These are phyloP conservation scores for Globia sparganii DNA, from an alignment of 2,888 invertebrate species.

Conservation along the genomic window DNA sequence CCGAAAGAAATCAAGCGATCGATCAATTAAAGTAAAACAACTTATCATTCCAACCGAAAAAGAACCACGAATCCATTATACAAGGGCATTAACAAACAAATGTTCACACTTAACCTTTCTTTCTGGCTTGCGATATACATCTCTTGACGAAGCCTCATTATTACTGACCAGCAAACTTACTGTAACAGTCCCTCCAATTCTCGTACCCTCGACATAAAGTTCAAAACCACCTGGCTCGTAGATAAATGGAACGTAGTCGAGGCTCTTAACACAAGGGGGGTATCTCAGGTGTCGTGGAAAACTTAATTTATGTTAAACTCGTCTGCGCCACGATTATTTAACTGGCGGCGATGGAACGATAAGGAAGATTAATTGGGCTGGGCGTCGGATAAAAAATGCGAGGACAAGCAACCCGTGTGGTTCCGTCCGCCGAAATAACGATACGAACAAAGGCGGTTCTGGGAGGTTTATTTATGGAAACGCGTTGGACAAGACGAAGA, in stretches of 20 bases:
- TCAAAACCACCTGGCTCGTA: constrained; percentile 57
- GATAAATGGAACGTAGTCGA: constrained; percentile 55
- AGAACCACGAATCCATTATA: constrained; percentile 86
- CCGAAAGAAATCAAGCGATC: constrained; percentile 73
- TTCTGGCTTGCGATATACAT: constrained; percentile 86
- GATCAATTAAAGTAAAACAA: constrained; percentile 84
- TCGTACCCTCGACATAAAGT: constrained; percentile 59
- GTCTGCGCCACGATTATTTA: constrained; percentile 88
- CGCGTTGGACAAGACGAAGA: constrained; percentile 55
- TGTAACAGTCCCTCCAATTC: constrained; percentile 39
- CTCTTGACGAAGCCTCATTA: constrained; percentile 87
- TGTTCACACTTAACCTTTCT: constrained; percentile 90
- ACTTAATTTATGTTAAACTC: constrained; percentile 90
- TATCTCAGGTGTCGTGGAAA: constrained; percentile 89
- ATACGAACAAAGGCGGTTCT: constrained; percentile 68
- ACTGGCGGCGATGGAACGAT: constrained; percentile 86
- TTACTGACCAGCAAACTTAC: constrained; percentile 74
- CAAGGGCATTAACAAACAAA: constrained; percentile 89
- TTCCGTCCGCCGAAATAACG: constrained; percentile 71
- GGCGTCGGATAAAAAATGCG: constrained; percentile 79
- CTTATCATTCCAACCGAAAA: constrained; percentile 85
- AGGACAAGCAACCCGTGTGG: constrained; percentile 84
- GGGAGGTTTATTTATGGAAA: constrained; percentile 68
- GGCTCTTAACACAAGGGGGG: constrained; percentile 83
- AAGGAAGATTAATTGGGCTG: constrained; percentile 88